Conservation (phyloP, 2,888 invertebrate genomes). For the Xestia ashworthii region DNA sequence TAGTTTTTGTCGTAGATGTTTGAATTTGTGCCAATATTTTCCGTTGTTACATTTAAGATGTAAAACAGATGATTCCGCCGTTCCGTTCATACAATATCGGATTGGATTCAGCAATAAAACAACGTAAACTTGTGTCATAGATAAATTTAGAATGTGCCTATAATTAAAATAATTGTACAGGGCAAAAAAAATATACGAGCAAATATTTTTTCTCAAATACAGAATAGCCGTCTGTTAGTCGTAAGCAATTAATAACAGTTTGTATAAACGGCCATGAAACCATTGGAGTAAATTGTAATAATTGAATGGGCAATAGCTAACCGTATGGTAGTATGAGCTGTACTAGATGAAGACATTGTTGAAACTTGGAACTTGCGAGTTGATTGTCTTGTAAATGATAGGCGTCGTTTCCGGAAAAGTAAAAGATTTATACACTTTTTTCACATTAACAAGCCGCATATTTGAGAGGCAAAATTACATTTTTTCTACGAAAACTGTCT, state of each 20-base stretch:
- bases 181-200: constrained; percentile 44
- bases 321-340: constrained; percentile 32
- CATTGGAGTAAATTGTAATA: constrained; percentile 57
- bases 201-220: constrained; percentile 45
- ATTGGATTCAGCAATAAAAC: constrained; percentile 18
- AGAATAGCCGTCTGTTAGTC: constrained; percentile 31
- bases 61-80: constrained; percentile 38
- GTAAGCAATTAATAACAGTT: constrained; percentile 52
- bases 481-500: constrained; percentile 13
- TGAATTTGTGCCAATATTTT: constrained; percentile 74
- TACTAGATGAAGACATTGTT: constrained; percentile 46
- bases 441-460: neutral
- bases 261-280: constrained; percentile 60
- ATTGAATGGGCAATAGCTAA: constrained; percentile 48
- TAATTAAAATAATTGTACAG: constrained; percentile 35
- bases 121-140: constrained; percentile 38
- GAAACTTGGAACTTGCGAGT: constrained; percentile 10
- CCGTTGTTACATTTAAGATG: constrained; percentile 51
- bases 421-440: constrained; percentile 1
- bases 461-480: neutral
- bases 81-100: constrained; percentile 27
- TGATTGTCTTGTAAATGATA: constrained; percentile 33
- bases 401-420: constrained; percentile 10
- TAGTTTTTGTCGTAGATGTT: constrained; percentile 68
- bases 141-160: constrained; percentile 46